Evolutionary conservation across 2,797 vertebrate genomes (phyloP).

Genomic region (Dicrostonyx torquatus): DNA sequence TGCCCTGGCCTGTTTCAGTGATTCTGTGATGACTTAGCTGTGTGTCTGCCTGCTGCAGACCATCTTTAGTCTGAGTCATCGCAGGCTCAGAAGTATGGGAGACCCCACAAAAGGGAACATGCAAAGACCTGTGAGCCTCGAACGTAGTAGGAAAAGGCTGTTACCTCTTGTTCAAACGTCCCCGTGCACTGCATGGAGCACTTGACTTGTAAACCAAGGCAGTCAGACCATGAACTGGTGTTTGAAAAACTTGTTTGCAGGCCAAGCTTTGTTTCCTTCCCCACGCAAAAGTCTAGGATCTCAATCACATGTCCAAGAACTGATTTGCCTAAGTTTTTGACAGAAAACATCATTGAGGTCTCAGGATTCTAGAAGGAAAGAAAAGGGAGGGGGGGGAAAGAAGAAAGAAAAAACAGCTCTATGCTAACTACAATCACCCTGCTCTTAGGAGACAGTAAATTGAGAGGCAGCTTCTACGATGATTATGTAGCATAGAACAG

Average conservation of each 20-base stretch:
- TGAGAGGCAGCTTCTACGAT: neutral
- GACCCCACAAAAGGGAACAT: neutral
- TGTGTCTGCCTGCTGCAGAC: neutral
- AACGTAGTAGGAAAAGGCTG: neutral
- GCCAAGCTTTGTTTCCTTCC: neutral
- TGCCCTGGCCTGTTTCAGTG: neutral
- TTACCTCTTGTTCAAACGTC: neutral
- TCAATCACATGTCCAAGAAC: neutral
- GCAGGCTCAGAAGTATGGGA: neutral
- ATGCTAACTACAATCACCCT: neutral
- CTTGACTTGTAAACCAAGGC: neutral
- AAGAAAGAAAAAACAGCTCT: neutral
- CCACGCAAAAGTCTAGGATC: neutral
- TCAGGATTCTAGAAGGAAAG: neutral
- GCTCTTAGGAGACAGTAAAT: neutral
- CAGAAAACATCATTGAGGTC: neutral
- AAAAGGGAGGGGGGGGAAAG: neutral
- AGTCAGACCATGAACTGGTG: neutral
- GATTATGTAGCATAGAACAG: neutral
- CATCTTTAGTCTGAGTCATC: neutral
- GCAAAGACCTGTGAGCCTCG: neutral
- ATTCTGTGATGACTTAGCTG: conserved; percentile 11
- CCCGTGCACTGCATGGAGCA: neutral
- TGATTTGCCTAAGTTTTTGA: neutral
- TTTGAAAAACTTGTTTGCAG: neutral